These are phyloP conservation scores for Scaptomyza caliginosa DNA, from an alignment of 2,888 invertebrate genomes.

Conservation along the genomic window DNA sequence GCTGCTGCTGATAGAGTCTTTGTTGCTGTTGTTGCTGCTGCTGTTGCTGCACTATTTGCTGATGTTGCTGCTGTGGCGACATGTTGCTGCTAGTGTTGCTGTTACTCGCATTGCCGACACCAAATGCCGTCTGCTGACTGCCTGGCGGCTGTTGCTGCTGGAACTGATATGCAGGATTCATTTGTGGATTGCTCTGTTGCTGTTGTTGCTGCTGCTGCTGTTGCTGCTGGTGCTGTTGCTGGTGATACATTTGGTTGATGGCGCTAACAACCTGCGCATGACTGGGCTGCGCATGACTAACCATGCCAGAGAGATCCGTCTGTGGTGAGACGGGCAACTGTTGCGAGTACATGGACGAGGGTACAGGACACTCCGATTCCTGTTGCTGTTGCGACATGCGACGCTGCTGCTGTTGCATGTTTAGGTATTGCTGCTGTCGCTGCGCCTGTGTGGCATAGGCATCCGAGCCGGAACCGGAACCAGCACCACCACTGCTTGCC, in stretches of 20 bases:
- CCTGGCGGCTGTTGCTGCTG: slow-evolving; percentile 82
- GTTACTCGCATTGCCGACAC: slow-evolving; percentile 46
- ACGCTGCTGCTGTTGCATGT: slow-evolving; percentile 66
- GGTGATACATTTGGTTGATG: slow-evolving; percentile 80
- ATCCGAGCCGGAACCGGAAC: slow-evolving; percentile 47
- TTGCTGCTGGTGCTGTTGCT: slow-evolving; percentile 75
- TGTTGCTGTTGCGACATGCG: slow-evolving; percentile 74
- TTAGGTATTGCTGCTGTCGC: slow-evolving; percentile 73
- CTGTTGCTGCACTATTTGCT: slow-evolving; percentile 60
- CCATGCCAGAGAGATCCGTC: slow-evolving; percentile 81
- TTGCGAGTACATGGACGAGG: slow-evolving; percentile 84
- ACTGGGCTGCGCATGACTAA: slow-evolving; percentile 78
- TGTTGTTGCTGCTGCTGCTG: slow-evolving; percentile 57
- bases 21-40: slow-evolving; percentile 58
- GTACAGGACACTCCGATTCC: slow-evolving; percentile 82
- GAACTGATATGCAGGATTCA: slow-evolving; percentile 83
- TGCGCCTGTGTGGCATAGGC: slow-evolving; percentile 72
- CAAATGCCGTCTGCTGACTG: slow-evolving; percentile 34
- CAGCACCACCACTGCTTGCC: slow-evolving; percentile 54
- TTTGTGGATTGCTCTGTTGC: slow-evolving; percentile 78
- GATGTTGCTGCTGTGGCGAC: slow-evolving; percentile 66
- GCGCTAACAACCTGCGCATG: slow-evolving; percentile 76
- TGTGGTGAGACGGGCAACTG: slow-evolving; percentile 83
- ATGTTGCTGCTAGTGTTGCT: slow-evolving; percentile 42
- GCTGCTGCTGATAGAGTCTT: slow-evolving; percentile 37